Percentiles rank a stretch among this genome's conserved stretches.
Evolutionary conservation across 2,888 invertebrate genomes (phyloP).

Genomic region (Drosophila diplacantha): DNA sequence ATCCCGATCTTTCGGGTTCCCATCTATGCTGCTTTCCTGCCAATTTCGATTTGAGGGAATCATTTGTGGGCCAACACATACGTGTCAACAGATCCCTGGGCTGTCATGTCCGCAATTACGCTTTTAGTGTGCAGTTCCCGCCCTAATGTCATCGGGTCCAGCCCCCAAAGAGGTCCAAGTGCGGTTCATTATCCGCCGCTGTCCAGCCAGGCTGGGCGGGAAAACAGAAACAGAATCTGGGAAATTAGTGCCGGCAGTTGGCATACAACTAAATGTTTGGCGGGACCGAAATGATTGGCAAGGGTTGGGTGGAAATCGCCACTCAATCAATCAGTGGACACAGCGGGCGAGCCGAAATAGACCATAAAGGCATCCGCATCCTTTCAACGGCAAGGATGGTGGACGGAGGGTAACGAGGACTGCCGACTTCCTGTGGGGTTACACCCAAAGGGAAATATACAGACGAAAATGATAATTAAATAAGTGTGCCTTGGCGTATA

Average conservation of each 20-base stretch:
- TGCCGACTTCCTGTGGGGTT: not conserved
- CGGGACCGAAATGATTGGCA: slow-evolving; percentile 18
- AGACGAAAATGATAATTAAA: slow-evolving; percentile 1
- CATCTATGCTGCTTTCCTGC: not conserved
- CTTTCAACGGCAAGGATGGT: not conserved
- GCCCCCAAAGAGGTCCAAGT: slow-evolving; percentile 22
- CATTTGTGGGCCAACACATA: not conserved
- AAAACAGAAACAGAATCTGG: slow-evolving; percentile 32
- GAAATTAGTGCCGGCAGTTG: slow-evolving; percentile 58
- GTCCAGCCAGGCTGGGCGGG: slow-evolving; percentile 22
- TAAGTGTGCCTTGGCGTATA: not conserved
- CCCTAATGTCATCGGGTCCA: slow-evolving; percentile 14
- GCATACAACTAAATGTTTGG: slow-evolving; percentile 43
- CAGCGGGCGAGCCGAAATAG: slow-evolving; percentile 20
- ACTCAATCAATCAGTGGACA: slow-evolving; percentile 60
- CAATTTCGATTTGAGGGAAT: slow-evolving; percentile 6
- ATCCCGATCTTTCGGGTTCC: not conserved
- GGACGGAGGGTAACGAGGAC: not conserved
- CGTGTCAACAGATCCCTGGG: not conserved
- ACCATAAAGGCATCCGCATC: not conserved
- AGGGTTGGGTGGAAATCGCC: slow-evolving; percentile 30
- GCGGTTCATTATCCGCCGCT: slow-evolving; percentile 56
- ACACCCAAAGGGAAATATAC: not conserved
- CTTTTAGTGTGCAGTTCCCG: slow-evolving; percentile 12
- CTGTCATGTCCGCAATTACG: slow-evolving; percentile 7